Conservation (phyloP, 2,113 vertebrate species). For the Bubo blakistoni region DNA sequence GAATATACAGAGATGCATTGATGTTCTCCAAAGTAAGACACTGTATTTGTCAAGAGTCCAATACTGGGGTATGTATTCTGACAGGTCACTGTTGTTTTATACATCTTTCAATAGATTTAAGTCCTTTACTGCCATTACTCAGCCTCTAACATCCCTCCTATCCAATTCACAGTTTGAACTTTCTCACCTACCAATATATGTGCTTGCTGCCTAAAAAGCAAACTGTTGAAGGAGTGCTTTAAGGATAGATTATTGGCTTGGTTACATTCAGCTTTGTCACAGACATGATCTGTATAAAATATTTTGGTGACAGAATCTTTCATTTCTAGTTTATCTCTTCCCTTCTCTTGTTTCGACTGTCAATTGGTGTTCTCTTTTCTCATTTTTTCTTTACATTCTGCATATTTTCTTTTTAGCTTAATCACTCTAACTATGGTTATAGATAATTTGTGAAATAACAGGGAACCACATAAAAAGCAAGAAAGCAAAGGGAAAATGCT, state of each 20-base stretch:
- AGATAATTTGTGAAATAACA: constrained; percentile 49
- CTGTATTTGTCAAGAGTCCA: not conserved
- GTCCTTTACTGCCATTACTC: not conserved
- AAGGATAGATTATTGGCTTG: not conserved
- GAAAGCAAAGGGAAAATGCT: constrained; percentile 13
- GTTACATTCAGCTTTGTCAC: not conserved
- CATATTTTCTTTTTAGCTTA: constrained; percentile 31
- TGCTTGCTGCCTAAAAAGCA: constrained; percentile 1
- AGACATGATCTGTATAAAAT: not conserved
- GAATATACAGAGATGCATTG: not conserved
- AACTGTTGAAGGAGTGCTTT: constrained; percentile 16
- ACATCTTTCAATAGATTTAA: constrained; percentile 5
- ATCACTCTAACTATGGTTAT: not conserved
- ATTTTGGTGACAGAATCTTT: constrained; percentile 20
- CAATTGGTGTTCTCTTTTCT: not conserved
- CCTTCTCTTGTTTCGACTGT: not conserved
- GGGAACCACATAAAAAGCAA: constrained; percentile 1
- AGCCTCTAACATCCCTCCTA: not conserved
- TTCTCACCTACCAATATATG: not conserved
- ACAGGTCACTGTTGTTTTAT: not conserved
- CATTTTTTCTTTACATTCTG: not conserved
- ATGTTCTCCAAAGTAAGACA: not conserved
- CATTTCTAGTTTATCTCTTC: not conserved
- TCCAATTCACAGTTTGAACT: constrained; percentile 22
- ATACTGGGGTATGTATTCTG: not conserved